These are phyloP conservation scores for Porphyrio hochstetteri DNA, from an alignment of 2,113 vertebrate genomes.

Conservation along the genomic window DNA sequence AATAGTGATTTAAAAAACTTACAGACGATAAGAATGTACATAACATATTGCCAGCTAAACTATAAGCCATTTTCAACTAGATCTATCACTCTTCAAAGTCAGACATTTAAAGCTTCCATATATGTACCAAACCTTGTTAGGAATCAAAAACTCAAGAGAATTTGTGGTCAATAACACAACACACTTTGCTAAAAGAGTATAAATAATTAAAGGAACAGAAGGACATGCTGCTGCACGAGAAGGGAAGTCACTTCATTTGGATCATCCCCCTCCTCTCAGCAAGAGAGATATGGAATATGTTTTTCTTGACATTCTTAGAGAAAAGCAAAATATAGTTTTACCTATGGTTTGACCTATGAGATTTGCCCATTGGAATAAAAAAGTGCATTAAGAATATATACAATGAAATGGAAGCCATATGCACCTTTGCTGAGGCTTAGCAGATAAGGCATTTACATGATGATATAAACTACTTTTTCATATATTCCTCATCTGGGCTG, in stretches of 20 bases:
- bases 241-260: neutral
- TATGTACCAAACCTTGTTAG: neutral
- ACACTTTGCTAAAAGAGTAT: constrained; percentile 1
- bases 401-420: neutral
- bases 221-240: neutral
- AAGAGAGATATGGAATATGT: neutral
- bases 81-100: neutral
- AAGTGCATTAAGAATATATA: neutral
- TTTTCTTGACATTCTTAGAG: neutral
- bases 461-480: neutral
- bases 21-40: neutral
- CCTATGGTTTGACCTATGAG: neutral
- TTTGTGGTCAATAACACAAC: neutral
- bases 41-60: neutral
- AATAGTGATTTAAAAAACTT: neutral
- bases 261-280: neutral
- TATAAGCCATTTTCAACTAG: neutral
- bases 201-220: neutral
- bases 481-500: neutral
- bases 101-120: no score
- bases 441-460: neutral
- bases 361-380: neutral
- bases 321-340: neutral
- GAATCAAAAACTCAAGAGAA: neutral
- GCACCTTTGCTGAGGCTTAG: neutral